Evolutionary conservation across 2,888 invertebrate genomes (phyloP).

Genomic region (Latrodectus hesperus): DNA sequence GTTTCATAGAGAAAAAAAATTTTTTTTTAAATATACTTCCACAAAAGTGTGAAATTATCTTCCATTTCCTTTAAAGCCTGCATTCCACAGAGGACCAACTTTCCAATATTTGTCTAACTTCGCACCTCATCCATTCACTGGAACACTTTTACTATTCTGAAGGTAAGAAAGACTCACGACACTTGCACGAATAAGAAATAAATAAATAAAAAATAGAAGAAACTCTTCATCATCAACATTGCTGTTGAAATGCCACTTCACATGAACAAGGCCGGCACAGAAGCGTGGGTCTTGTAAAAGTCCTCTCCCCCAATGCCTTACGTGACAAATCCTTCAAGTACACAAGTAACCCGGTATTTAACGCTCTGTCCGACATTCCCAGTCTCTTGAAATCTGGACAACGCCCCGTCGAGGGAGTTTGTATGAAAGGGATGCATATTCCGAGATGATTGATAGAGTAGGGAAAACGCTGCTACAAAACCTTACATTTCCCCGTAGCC

Average conservation of each 20-base stretch:
- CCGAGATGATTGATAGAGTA: conserved; percentile 48
- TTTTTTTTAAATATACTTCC: too few relatives aligned
- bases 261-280: neutral
- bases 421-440: conserved; percentile 14
- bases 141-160: neutral
- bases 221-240: neutral
- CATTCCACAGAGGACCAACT: neutral
- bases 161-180: neutral
- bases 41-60: too few relatives aligned
- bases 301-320: neutral
- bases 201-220: too few relatives aligned
- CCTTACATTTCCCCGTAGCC: conserved; percentile 59
- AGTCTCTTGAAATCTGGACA: conserved; percentile 29
- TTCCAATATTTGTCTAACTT: conserved; percentile 1
- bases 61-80: too few relatives aligned
- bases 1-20: too few relatives aligned
- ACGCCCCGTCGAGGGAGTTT: neutral
- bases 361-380: conserved; percentile 14
- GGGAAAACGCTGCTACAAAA: conserved; percentile 37
- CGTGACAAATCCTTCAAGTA: conserved; percentile 1
- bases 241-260: conserved; percentile 1
- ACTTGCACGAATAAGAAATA: neutral
- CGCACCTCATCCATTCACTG: neutral
- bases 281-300: neutral
- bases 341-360: conserved; percentile 27